Conservation (phyloP, 1,140 invertebrate species). For the Metopolophium dirhodum region DNA sequence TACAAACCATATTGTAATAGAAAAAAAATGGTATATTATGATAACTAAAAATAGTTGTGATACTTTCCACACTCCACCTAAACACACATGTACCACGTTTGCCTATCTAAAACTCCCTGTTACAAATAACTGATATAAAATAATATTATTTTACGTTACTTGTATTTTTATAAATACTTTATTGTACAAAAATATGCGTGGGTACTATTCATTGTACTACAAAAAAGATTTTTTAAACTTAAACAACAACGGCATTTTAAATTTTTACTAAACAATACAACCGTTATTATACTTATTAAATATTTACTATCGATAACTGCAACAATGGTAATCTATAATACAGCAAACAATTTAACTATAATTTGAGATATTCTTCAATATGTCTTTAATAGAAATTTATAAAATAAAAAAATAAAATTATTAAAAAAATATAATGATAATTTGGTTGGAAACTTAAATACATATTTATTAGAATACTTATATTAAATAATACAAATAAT, state of each 20-base stretch:
- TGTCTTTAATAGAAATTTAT: neutral
- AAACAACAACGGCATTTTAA: neutral
- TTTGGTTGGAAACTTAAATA: neutral
- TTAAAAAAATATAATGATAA: neutral
- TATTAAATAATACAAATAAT: no score
- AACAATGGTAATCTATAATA: neutral
- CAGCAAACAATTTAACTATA: neutral
- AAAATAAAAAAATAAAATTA: neutral
- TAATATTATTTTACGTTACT: neutral
- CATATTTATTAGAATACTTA: neutral
- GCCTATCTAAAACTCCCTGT: conserved; percentile 48
- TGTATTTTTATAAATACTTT: neutral
- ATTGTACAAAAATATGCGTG: no score
- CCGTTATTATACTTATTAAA: neutral
- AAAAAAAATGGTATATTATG: neutral
- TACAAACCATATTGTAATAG: neutral
- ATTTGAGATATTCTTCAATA: neutral
- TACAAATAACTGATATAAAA: neutral
- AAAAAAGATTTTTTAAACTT: neutral
- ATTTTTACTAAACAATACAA: neutral
- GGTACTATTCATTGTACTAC: neutral
- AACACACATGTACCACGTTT: conserved; percentile 6
- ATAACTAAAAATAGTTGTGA: neutral
- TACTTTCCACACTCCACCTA: neutral
- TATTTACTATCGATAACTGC: neutral